These are phyloP conservation scores for Caenorhabditis tropicalis DNA, from an alignment of 1,140 invertebrate species.

Conservation along the genomic window DNA sequence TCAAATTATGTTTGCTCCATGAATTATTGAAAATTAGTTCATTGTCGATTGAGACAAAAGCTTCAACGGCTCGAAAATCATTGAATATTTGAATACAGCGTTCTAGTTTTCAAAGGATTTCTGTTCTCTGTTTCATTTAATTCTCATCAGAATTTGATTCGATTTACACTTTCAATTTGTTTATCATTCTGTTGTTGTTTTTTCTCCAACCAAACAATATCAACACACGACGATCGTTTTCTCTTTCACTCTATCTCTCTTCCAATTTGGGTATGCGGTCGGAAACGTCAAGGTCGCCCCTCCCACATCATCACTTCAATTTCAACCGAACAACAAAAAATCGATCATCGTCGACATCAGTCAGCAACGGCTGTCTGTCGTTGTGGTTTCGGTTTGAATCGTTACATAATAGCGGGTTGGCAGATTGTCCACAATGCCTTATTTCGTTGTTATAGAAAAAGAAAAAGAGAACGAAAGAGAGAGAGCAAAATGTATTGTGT, in stretches of 20 bases:
- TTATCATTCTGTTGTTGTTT: neutral
- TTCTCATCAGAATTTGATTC: no score
- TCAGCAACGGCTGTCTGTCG: neutral
- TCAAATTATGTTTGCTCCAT: no score
- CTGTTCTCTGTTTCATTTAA: no score
- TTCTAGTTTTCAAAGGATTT: no score
- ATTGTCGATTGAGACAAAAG: no score
- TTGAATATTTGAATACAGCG: no score
- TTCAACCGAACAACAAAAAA: slow-evolving; percentile 42
- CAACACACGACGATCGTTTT: neutral
- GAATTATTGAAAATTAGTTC: no score
- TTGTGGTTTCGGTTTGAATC: neutral
- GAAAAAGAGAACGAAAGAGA: no score
- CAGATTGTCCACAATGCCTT: slow-evolving; percentile 26
- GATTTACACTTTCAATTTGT: no score
- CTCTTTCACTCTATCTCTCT: slow-evolving; percentile 11
- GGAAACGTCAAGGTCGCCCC: slow-evolving; percentile 35
- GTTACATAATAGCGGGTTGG: slow-evolving; percentile 36
- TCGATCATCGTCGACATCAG: slow-evolving; percentile 2
- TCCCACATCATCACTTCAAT: neutral
- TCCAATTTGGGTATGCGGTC: slow-evolving; percentile 33
- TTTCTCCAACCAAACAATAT: neutral
- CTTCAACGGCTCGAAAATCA: no score
- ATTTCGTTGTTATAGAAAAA: neutral
- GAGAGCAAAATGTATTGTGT: slow-evolving; percentile 36